Percentiles rank a stretch among this genome's conserved stretches.
Evolutionary conservation across 1,140 invertebrate genomes (phyloP).

Genomic region (Aleiodes sp.): DNA sequence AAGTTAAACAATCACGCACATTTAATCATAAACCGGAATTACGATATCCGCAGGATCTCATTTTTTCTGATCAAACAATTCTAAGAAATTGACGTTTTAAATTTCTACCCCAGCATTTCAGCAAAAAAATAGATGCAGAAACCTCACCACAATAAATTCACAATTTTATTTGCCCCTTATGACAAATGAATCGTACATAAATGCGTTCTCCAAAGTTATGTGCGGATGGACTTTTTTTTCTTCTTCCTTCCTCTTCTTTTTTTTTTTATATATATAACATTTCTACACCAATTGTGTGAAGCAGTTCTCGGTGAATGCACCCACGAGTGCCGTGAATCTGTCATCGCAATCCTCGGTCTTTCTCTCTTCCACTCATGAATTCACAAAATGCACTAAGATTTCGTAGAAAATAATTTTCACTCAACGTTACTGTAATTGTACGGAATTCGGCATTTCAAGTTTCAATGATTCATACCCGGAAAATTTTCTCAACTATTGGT

Average conservation of each 20-base stretch:
- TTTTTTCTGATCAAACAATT: not conserved
- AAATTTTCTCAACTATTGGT: not conserved
- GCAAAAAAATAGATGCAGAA: not conserved
- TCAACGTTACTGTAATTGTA: slow-evolving; percentile 2
- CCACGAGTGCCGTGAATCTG: slow-evolving; percentile 4
- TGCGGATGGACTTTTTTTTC: slow-evolving; percentile 6
- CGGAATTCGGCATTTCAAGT: not conserved
- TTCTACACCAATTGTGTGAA: not conserved
- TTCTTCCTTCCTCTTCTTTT: not conserved
- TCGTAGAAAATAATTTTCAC: slow-evolving; percentile 18
- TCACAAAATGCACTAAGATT: not conserved
- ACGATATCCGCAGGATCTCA: not conserved
- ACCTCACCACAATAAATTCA: not conserved
- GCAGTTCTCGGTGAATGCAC: slow-evolving; percentile 1
- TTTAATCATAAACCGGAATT: not conserved
- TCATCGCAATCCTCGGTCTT: not conserved
- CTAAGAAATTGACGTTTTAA: not conserved
- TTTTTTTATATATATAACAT: not conserved
- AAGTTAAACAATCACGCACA: too few relatives aligned
- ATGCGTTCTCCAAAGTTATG: not conserved
- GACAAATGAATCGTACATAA: slow-evolving; percentile 5
- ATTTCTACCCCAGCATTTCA: not conserved
- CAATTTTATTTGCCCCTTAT: not conserved
- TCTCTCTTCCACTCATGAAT: not conserved
- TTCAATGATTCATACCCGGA: not conserved